Evolutionary conservation across 1,140 invertebrate species (phyloP).

Genomic region (Odontomachus brunneus): DNA sequence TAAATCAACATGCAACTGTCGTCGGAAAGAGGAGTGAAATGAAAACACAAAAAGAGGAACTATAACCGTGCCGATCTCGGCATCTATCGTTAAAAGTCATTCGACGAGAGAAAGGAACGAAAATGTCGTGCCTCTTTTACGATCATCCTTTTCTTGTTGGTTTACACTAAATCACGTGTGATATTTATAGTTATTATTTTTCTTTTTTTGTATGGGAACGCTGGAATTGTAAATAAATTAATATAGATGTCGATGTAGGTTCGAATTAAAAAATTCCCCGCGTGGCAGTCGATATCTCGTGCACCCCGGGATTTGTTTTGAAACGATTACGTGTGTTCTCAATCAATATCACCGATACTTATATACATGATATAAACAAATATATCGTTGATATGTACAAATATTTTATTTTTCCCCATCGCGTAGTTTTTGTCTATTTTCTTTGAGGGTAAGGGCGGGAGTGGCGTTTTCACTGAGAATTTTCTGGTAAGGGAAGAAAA

Average conservation of each 20-base stretch:
- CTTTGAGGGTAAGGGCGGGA: conserved; percentile 2
- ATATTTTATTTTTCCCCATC: background rate
- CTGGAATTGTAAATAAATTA: conserved; percentile 46
- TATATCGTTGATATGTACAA: conserved; percentile 9
- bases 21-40: background rate
- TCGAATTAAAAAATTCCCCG: conserved; percentile 51
- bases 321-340: conserved; percentile 46
- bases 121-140: conserved; percentile 19
- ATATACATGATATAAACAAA: conserved; percentile 38
- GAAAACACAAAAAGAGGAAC: background rate
- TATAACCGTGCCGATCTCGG: background rate
- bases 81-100: conserved; percentile 7
- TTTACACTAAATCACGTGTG: conserved; percentile 1
- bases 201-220: conserved; percentile 14
- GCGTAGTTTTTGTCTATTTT: background rate
- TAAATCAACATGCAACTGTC: background rate
- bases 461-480: conserved; percentile 16
- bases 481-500: background rate
- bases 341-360: conserved; percentile 42
- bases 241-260: conserved; percentile 47
- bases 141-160: background rate
- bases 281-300: conserved; percentile 28
- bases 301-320: conserved; percentile 39
- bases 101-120: conserved; percentile 43
- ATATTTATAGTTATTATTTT: conserved; percentile 45